Conservation (phyloP, 2,888 invertebrate genomes). For the Metacarcinus magister region DNA sequence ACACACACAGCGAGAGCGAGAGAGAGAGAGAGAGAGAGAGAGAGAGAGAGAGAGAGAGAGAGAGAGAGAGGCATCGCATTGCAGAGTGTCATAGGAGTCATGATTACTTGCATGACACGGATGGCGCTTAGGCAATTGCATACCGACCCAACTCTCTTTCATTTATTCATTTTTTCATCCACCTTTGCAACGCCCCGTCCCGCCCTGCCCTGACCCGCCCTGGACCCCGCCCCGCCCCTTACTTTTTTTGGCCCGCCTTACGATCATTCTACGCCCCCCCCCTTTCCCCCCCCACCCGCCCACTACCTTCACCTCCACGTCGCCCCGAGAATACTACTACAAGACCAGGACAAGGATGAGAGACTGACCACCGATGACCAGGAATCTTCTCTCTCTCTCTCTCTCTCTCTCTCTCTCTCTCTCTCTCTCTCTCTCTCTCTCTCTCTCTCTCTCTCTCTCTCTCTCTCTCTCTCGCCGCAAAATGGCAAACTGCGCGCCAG, state of each 20-base stretch:
- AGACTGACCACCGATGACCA: background rate
- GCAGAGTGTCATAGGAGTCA: background rate
- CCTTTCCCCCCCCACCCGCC: too few relatives aligned
- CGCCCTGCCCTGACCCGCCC: background rate
- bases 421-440: background rate
- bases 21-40: conserved; percentile 9
- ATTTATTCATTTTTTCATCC: background rate
- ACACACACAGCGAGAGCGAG: background rate
- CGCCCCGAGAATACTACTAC: too few relatives aligned
- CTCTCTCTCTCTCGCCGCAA: conserved; percentile 52
- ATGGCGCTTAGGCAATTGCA: background rate
- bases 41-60: background rate
- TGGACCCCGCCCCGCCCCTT: background rate
- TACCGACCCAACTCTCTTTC: conserved; percentile 8
- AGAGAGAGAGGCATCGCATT: background rate
- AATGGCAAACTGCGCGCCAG: conserved; percentile 60
- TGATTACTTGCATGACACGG: conserved; percentile 4
- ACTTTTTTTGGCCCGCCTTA: background rate
- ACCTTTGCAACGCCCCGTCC: background rate
- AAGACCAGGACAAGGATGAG: background rate
- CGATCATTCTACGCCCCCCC: too few relatives aligned
- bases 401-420: too few relatives aligned
- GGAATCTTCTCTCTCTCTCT: background rate
- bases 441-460: conserved; percentile 40
- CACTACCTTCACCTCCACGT: too few relatives aligned